Percentiles rank a stretch among this genome's conserved stretches.
Conservation (phyloP, 2,797 vertebrate species). For the Acomys russatus region DNA sequence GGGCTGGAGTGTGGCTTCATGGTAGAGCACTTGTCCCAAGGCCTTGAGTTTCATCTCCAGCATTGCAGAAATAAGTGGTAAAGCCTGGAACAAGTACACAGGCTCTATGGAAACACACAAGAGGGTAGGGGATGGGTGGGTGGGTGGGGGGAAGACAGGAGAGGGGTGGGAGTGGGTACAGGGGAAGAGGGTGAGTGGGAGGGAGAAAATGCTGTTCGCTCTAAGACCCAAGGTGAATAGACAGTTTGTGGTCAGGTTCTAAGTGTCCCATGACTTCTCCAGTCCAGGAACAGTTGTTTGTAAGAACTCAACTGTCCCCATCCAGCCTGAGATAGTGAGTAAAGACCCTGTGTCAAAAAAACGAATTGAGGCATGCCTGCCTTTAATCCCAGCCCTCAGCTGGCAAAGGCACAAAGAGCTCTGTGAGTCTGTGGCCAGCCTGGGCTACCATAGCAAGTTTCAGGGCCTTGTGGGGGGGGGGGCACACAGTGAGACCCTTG, state of each 20-base stretch:
- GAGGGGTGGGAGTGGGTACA: not conserved
- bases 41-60: not conserved
- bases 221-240: not conserved
- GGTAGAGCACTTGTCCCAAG: not conserved
- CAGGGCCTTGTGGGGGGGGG: not conserved
- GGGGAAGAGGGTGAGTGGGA: not conserved
- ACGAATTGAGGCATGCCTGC: not conserved
- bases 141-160: not conserved
- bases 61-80: not conserved
- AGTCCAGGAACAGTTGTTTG: not conserved
- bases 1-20: no score
- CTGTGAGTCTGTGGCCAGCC: not conserved
- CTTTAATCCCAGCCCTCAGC: not conserved
- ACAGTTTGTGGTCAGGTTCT: not conserved
- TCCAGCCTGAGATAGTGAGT: not conserved
- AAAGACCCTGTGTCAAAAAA: not conserved
- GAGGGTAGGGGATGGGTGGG: not conserved
- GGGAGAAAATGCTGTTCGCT: not conserved
- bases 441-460: not conserved
- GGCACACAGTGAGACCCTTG: not conserved
- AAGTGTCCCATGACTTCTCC: not conserved
- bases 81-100: not conserved
- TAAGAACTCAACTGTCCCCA: not conserved
- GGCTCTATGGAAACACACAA: not conserved
- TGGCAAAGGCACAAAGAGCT: not conserved